Base-by-base conservation (phyloP, 2,113 vertebrate species). In the Myiopsitta monachus region DNA sequence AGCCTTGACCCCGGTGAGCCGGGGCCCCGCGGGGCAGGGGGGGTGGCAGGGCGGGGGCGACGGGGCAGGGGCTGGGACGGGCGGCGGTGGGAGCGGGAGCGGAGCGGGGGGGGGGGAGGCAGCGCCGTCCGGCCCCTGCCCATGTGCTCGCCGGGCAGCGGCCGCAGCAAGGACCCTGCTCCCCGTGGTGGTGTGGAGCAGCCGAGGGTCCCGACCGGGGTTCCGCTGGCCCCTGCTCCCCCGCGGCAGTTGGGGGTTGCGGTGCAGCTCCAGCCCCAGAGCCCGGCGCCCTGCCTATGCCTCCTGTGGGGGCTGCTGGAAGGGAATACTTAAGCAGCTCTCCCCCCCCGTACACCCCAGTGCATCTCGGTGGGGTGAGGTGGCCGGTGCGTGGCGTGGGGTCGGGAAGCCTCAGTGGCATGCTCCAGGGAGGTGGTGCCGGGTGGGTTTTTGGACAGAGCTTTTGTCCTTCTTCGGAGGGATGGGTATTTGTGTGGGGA, bases 1-100 rank as follows among this genome's bases (percentile, higher is more conserved):
- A 76, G 89, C 92, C 94, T 72, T 91, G 94, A 77, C 83, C 91
- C 72, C 30, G 94, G 92, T 87, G 92, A 95, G 94, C 41, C 12
- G 11, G 79, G 61, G 54, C 66, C 43, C 49, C 10, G 36, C 52
- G 26, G 67, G 84, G 22, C 22, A 49, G 52, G 52, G 64, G 46
- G 44, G 57, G 67, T 11, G 74, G 2, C 23, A 41, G 69, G 59
- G 19, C 21, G 69, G 77, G 38, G 57, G 67, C 15, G 68, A 2
- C 23, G 41, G 70, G 67, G n/a, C 22, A 49, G 70, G 33, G 27
- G 72, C 49, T 14, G 57, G 28, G 52, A 18, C 68, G 4, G 47
- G 80, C 36, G 54, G 26, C 3, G 63, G 75, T 3, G 69, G 68
- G 49, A 39, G 51, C 75, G 9, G 52, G 51, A 1, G 43, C 11